These are phyloP conservation scores for Drosophila santomea DNA, from an alignment of 1,140 invertebrate genomes.

Conservation along the genomic window DNA sequence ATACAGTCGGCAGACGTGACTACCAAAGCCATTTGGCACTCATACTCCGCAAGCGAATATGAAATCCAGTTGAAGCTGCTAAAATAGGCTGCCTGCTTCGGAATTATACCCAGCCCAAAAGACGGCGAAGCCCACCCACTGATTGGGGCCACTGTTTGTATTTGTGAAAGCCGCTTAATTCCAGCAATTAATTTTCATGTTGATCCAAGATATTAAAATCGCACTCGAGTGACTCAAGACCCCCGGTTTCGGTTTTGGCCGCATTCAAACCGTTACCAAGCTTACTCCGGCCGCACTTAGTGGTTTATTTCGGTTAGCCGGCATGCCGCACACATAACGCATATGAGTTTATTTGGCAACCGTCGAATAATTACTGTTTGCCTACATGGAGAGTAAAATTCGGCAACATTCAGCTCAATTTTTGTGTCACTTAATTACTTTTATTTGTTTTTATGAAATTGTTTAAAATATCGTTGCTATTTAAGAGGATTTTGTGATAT, in stretches of 20 bases:
- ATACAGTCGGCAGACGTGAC: slow-evolving; percentile 42
- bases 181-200: slow-evolving; percentile 83
- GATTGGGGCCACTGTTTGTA: slow-evolving; percentile 48
- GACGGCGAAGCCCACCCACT: neutral
- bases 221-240: slow-evolving; percentile 57
- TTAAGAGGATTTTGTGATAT: neutral
- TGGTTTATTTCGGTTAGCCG: slow-evolving; percentile 44
- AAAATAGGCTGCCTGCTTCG: neutral
- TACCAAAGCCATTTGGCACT: slow-evolving; percentile 1
- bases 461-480: neutral
- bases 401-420: no score
- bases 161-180: slow-evolving; percentile 74
- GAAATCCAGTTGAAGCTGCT: neutral
- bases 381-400: neutral
- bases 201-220: slow-evolving; percentile 82
- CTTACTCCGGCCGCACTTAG: slow-evolving; percentile 56
- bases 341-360: slow-evolving; percentile 19
- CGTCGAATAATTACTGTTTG: slow-evolving; percentile 27
- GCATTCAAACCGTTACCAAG: slow-evolving; percentile 3
- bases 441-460: neutral
- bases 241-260: slow-evolving; percentile 12
- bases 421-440: neutral
- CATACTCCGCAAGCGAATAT: no score
- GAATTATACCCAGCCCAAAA: neutral
- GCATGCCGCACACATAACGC: slow-evolving; percentile 13